Evolutionary conservation across 2,797 vertebrate genomes (phyloP), one percentile per base, ranked within the genome.

Genomic region (Cyclopterus lumpus): DNA sequence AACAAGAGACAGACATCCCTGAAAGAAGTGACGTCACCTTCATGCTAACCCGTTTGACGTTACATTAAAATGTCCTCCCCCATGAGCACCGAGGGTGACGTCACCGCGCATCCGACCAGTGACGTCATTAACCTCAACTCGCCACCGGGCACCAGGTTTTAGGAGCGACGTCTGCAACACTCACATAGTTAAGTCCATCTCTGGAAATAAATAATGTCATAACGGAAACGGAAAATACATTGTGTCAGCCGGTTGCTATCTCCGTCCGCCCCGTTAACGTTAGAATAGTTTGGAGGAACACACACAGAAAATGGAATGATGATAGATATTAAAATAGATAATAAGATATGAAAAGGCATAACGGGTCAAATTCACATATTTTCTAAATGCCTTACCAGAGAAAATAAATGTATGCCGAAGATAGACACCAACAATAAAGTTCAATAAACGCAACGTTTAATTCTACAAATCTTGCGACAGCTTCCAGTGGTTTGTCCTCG

Each of bases 301-400:
- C 28, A 59, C 1, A 44, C 1, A 67, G 20, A 34, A 6, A 44
- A 46, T 1, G 5, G 1, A 24, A n/a, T 42, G 9, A 15, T 36
- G 1, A 22, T 12, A 18, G 5, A 15, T 30, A n/a, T 14, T 3
- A 14, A 44, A 16, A 44, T 18, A 44, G 4, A 44, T 40, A 11
- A 12, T 40, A 40, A 16, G 42, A 44, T 7, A 7, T 44, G n/a
- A 26, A 44, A 44, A 18, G 3, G 2, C 4, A 51, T 26, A 32
- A 18, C 16, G 1, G 55, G 16, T 10, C n/a, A 20, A 10, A 22
- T 15, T 2, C 34, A 24, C 0, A 24, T 0, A 12, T 32, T 30
- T n/a, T 53, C 0, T 32, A 58, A 63, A 68, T 34, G 18, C 8
- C 75, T 89, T 85, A 88, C 86, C 85, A 64, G 59, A 55, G 2